These are phyloP conservation scores for Eugnorisma glareosa DNA, from an alignment of 2,888 invertebrate genomes.

Conservation along the genomic window DNA sequence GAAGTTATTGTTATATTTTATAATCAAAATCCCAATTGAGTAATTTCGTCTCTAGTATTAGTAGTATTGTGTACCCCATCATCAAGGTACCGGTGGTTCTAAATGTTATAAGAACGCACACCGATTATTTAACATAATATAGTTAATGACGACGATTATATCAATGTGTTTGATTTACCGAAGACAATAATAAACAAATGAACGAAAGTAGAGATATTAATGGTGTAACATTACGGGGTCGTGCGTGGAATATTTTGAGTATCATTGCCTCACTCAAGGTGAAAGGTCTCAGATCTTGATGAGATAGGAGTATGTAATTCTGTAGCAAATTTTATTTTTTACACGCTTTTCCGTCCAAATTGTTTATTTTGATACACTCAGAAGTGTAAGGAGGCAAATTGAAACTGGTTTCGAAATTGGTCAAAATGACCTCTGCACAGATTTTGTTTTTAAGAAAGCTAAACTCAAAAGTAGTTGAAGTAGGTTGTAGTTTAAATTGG, in stretches of 20 bases:
- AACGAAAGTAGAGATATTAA: constrained; percentile 73
- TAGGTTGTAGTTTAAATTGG: neutral
- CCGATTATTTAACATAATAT: constrained; percentile 15
- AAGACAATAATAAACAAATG: constrained; percentile 71
- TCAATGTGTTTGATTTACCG: constrained; percentile 60
- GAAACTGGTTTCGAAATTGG: neutral
- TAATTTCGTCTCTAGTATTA: neutral
- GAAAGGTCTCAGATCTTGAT: constrained; percentile 76
- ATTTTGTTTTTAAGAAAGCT: neutral
- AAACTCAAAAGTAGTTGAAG: neutral
- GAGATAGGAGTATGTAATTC: constrained; percentile 53
- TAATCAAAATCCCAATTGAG: constrained; percentile 27
- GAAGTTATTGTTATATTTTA: constrained; percentile 21
- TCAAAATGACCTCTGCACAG: neutral
- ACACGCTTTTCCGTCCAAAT: constrained; percentile 44
- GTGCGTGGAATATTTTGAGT: constrained; percentile 75
- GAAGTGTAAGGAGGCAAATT: neutral
- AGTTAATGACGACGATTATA: constrained; percentile 39
- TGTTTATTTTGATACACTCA: constrained; percentile 12
- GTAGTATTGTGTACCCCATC: neutral
- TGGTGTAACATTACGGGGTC: constrained; percentile 73
- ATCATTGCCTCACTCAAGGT: constrained; percentile 76
- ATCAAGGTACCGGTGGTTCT: neutral
- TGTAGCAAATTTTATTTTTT: constrained; percentile 55
- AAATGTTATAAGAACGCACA: neutral